A percentile compares a stretch with the other conserved stretches of the same genome.
These are phyloP conservation scores for Saturnia japonica DNA, from an alignment of 2,888 invertebrate genomes.

Conservation along the genomic window DNA sequence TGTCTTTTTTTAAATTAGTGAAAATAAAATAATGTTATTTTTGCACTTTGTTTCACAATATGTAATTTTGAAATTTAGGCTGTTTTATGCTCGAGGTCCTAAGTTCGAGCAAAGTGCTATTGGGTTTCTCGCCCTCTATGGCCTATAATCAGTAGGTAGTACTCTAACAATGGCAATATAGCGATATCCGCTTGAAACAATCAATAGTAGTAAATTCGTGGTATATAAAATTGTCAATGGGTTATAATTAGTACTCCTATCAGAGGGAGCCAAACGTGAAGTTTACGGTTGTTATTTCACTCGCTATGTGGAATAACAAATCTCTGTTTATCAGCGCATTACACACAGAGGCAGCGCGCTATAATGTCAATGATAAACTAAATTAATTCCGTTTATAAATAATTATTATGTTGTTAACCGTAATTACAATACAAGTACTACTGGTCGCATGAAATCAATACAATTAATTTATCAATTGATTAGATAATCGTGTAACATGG, in stretches of 20 bases:
- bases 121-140: no score
- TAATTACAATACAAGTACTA: constrained; percentile 9
- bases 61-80: no score
- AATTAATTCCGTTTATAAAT: constrained; percentile 8
- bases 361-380: background rate
- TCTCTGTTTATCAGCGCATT: constrained; percentile 11
- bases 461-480: constrained; percentile 12
- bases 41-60: no score
- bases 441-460: constrained; percentile 1
- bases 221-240: background rate
- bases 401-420: background rate
- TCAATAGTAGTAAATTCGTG: background rate
- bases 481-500: constrained; percentile 13
- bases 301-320: constrained; percentile 15
- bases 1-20: no score
- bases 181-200: background rate
- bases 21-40: no score
- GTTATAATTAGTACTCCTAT: background rate
- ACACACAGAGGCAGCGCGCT: constrained; percentile 6
- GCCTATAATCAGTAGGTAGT: no score
- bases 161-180: background rate
- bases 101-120: no score
- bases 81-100: no score
- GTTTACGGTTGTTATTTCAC: background rate
- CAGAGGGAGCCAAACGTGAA: background rate